Conservation (phyloP, 37 sponge, comb jelly and placozoan genomes). For the Amphimedon queenslandica region DNA sequence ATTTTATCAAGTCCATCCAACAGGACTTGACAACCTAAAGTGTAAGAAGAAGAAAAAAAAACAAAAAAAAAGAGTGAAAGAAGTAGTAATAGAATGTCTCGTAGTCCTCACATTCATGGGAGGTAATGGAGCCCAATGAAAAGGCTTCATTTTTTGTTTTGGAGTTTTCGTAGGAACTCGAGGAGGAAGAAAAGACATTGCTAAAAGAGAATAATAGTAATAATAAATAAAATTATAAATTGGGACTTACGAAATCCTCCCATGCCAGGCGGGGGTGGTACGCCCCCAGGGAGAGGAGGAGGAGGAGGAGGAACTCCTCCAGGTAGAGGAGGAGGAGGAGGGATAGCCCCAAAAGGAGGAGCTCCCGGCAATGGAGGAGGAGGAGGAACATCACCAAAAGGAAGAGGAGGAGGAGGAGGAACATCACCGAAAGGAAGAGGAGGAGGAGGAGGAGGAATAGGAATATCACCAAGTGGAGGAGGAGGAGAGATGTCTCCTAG, state of each 20-base stretch:
- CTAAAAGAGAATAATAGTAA: background rate
- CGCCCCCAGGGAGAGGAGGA: constrained; percentile 1
- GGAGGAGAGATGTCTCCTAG: constrained; percentile 1
- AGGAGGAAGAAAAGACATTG: constrained; percentile 6
- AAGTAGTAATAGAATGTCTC: background rate
- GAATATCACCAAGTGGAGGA: background rate
- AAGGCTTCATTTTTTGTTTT: constrained; percentile 46
- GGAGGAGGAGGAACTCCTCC: constrained; percentile 42
- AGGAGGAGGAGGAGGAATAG: too few relatives aligned
- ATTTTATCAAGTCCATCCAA: constrained; percentile 47
- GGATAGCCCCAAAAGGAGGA: constrained; percentile 14
- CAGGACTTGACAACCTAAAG: constrained; percentile 43
- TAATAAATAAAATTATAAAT: background rate
- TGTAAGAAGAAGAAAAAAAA: too few relatives aligned
- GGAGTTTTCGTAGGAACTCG: background rate
- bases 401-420: background rate
- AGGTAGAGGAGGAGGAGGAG: constrained; percentile 15
- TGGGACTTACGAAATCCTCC: background rate
- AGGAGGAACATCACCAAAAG: constrained; percentile 11
- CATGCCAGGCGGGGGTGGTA: constrained; percentile 39
- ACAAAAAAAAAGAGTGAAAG: too few relatives aligned
- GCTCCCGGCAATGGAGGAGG: constrained; percentile 28
- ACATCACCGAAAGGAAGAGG: background rate
- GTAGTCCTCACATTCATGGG: constrained; percentile 30
- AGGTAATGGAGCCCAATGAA: constrained; percentile 67